Conservation (phyloP, 2,888 invertebrate genomes). For the Sarcophaga variegata region DNA sequence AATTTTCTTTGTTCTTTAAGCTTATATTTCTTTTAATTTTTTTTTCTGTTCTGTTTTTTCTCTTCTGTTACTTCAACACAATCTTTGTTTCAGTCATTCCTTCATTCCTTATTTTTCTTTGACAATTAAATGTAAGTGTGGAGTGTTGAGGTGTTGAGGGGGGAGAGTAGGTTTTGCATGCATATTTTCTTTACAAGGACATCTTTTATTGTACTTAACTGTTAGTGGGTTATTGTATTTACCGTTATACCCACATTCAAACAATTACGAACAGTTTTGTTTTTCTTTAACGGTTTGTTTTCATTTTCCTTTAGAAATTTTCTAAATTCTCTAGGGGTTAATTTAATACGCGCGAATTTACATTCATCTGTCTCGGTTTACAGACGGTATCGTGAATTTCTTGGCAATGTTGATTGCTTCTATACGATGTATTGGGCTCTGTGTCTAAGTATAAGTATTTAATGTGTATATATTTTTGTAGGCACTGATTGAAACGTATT, state of each 20-base stretch:
- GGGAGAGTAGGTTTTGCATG: background rate
- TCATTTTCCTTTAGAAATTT: conserved; percentile 45
- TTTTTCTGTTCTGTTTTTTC: too few species aligned
- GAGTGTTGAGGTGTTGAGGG: background rate
- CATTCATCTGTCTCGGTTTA: conserved; percentile 62
- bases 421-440: background rate
- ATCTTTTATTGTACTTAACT: conserved; percentile 59
- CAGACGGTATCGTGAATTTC: conserved; percentile 19
- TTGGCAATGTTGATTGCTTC: conserved; percentile 41
- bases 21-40: conserved; percentile 23
- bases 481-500: background rate
- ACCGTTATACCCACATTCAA: conserved; percentile 15
- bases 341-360: conserved; percentile 71
- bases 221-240: conserved; percentile 43
- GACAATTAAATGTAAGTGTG: conserved; percentile 57
- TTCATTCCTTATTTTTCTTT: conserved; percentile 53
- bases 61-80: conserved; percentile 31
- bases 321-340: conserved; percentile 69
- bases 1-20: conserved; percentile 62
- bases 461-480: background rate
- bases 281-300: conserved; percentile 32
- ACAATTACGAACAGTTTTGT: conserved; percentile 23
- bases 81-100: conserved; percentile 15
- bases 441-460: background rate
- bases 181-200: conserved; percentile 54